These are phyloP conservation scores for Cheilosia scutellata DNA, from an alignment of 2,888 invertebrate species.

Conservation along the genomic window DNA sequence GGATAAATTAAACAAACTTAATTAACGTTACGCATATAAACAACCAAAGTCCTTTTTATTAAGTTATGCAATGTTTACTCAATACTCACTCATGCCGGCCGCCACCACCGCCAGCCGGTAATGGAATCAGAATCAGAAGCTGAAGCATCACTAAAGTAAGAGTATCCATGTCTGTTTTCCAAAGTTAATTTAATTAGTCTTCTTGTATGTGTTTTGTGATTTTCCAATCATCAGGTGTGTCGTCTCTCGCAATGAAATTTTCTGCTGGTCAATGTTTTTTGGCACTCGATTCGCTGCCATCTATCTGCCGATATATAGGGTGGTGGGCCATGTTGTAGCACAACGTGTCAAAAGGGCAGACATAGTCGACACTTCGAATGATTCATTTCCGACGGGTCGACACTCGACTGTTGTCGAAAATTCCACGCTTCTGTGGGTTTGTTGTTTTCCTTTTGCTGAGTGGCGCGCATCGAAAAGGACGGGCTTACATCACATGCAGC, in stretches of 20 bases:
- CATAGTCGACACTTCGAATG: slow-evolving; percentile 54
- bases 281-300: not conserved
- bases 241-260: slow-evolving; percentile 29
- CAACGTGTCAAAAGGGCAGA: slow-evolving; percentile 56
- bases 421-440: slow-evolving; percentile 53
- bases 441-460: slow-evolving; percentile 43
- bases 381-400: slow-evolving; percentile 56
- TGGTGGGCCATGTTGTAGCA: slow-evolving; percentile 5
- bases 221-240: slow-evolving; percentile 68
- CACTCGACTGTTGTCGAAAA: slow-evolving; percentile 37
- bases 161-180: slow-evolving; percentile 22
- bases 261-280: slow-evolving; percentile 23
- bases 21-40: slow-evolving; percentile 34
- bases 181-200: slow-evolving; percentile 58
- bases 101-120: not conserved
- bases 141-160: not conserved
- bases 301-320: too few species aligned
- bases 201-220: slow-evolving; percentile 37
- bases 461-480: slow-evolving; percentile 52
- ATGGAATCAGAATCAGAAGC: slow-evolving; percentile 11
- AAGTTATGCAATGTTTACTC: slow-evolving; percentile 29
- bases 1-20: slow-evolving; percentile 28
- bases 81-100: slow-evolving; percentile 14
- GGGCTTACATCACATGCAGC: slow-evolving; percentile 53
- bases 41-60: slow-evolving; percentile 44